Evolutionary conservation across 2,888 invertebrate species (phyloP).

Genomic region (Limnephilus marmoratus): DNA sequence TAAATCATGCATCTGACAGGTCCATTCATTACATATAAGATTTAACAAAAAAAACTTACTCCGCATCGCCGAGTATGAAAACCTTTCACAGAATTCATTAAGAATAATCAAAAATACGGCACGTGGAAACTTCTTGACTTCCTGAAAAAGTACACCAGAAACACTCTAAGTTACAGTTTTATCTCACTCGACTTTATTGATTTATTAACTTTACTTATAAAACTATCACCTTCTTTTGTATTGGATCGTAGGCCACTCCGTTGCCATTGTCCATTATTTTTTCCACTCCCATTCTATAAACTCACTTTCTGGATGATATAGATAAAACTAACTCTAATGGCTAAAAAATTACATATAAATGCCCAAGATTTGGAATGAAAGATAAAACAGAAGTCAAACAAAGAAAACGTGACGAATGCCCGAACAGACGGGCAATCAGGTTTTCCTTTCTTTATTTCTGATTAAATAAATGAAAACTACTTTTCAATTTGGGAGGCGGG

Average conservation of each 20-base stretch:
- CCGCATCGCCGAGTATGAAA: constrained; percentile 96
- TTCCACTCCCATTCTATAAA: constrained; percentile 7
- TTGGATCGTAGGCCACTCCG: constrained; percentile 48
- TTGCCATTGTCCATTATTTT: constrained; percentile 45
- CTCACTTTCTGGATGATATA: neutral
- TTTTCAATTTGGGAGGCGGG: neutral
- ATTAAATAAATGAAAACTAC: neutral
- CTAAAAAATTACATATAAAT: constrained; percentile 1
- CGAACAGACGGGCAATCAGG: neutral
- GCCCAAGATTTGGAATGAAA: neutral
- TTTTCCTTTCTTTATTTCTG: neutral
- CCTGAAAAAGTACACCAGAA: constrained; percentile 48
- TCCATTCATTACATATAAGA: too few relatives aligned
- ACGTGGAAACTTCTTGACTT: constrained; percentile 81
- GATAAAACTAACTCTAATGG: constrained; percentile 3
- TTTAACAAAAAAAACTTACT: constrained; percentile 79
- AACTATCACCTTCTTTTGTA: constrained; percentile 54
- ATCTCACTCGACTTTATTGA: neutral
- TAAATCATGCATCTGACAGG: too few relatives aligned
- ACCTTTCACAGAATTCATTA: constrained; percentile 97
- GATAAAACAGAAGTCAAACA: neutral
- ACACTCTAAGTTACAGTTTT: neutral
- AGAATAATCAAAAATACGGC: constrained; percentile 93
- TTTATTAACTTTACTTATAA: neutral
- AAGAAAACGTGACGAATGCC: neutral